Conservation (phyloP, 2,113 vertebrate species). For the Ceuthmochares aereus region DNA sequence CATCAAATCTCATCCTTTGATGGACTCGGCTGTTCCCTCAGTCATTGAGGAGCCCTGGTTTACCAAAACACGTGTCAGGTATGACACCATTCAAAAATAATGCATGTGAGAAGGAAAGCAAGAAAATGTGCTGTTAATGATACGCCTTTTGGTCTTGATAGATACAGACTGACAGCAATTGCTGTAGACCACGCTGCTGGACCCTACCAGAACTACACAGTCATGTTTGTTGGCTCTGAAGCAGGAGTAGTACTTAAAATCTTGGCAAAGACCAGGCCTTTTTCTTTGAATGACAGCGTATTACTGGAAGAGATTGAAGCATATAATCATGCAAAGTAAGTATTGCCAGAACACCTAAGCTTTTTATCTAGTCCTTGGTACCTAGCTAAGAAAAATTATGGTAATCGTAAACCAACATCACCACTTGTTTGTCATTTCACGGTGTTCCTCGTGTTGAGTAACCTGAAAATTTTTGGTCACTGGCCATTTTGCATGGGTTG, state of each 20-base stretch:
- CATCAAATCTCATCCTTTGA: slow-evolving; percentile 97
- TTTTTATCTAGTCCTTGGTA: slow-evolving; percentile 10
- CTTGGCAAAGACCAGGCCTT: slow-evolving; percentile 88
- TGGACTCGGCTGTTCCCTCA: slow-evolving; percentile 93
- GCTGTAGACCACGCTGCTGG: slow-evolving; percentile 92
- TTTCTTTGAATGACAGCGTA: slow-evolving; percentile 90
- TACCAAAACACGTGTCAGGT: slow-evolving; percentile 98
- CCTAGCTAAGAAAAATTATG: not conserved
- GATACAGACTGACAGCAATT: slow-evolving; percentile 92
- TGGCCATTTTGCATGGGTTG: slow-evolving; percentile 38
- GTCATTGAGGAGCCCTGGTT: slow-evolving; percentile 95
- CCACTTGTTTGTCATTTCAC: slow-evolving; percentile 9
- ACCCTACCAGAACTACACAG: slow-evolving; percentile 93
- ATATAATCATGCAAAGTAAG: slow-evolving; percentile 96
- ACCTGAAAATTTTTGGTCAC: slow-evolving; percentile 51
- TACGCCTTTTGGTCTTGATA: slow-evolving; percentile 51
- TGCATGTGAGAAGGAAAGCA: not conserved
- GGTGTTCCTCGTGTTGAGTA: not conserved
- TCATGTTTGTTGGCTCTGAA: slow-evolving; percentile 96
- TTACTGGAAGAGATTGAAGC: slow-evolving; percentile 97
- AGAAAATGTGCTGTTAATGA: not conserved
- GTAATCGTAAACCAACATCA: not conserved
- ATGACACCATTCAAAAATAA: not conserved
- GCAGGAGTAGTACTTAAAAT: slow-evolving; percentile 95
- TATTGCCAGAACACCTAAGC: slow-evolving; percentile 23